Base-by-base conservation (phyloP, 2,113 vertebrate species). In the Colius striatus region DNA sequence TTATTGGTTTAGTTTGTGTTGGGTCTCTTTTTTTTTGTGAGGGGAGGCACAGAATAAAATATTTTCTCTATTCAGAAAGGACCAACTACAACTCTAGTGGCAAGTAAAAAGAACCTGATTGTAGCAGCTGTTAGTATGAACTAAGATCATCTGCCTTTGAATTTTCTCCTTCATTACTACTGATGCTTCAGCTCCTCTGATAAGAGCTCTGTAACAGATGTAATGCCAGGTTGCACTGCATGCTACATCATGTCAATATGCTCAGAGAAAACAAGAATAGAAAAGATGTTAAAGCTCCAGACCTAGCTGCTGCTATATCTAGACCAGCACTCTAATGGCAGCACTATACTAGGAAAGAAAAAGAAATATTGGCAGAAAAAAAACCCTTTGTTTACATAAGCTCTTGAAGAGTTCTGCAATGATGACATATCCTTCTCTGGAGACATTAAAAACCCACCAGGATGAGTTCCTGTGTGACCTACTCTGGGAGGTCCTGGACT, bases 31-130 rank as follows among this genome's bases (percentile, higher is more conserved):
- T 9, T 18, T 48, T 50, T 6, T 6, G 10, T 6, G 16, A 3
- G 1, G 3, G 4, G 4, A 3, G 7, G 29, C 26, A 41, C 0
- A 5, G 9, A 85, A 79, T 20, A 6, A 2, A 53, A 7, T 67
- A 36, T 57, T 85, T 83, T 34, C 7, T 36, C n/a, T 81, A 19
- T 66, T 10, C 32, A 43, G 77, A 68, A 63, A 91, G 74, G 16
- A 70, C 26, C 25, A 90, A 79, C 14, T 66, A n/a, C 16, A 84
- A 48, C 13, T 36, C 47, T 62, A 77, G 15, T 34, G 12, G 21
- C 32, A 66, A 90, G 67, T 58, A 79, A 78, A 88, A 89, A 48
- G 4, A 36, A 27, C 26, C 17, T 84, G 54, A 75, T 51, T 87
- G 74, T 63, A 67, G 20, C 18, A 75, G n/a, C 32, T 32, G 13